Conservation (phyloP, 2,797 vertebrate genomes). For the Parauchenoglanis punctatus region DNA sequence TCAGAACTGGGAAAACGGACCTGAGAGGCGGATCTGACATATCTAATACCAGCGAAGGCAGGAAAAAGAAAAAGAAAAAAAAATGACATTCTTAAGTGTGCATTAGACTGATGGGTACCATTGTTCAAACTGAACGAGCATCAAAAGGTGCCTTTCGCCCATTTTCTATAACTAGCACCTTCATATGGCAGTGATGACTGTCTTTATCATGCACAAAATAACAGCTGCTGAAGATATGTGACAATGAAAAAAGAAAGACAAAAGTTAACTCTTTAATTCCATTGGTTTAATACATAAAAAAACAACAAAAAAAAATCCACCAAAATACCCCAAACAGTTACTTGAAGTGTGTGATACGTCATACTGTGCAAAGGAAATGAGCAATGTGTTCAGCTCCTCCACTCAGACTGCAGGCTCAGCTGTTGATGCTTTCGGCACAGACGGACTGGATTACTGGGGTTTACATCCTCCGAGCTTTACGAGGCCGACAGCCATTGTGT, state of each 20-base stretch:
- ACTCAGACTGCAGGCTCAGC: slow-evolving; percentile 22
- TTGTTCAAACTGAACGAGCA: slow-evolving; percentile 38
- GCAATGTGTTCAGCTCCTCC: slow-evolving; percentile 37
- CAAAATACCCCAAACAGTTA: slow-evolving; percentile 30
- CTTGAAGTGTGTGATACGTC: slow-evolving; percentile 16
- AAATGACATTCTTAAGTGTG: slow-evolving; percentile 11
- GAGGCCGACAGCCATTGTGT: slow-evolving; percentile 95
- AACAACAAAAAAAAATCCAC: slow-evolving; percentile 11
- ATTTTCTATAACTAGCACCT: slow-evolving; percentile 46
- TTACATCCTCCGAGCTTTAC: slow-evolving; percentile 84
- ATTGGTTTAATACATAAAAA: slow-evolving; percentile 27
- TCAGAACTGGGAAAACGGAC: slow-evolving; percentile 39
- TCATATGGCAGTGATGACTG: slow-evolving; percentile 30
- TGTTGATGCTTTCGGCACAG: slow-evolving; percentile 34
- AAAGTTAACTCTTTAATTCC: slow-evolving; percentile 11
- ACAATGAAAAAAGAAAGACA: background rate
- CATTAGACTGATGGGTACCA: slow-evolving; percentile 24
- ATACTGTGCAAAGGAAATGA: slow-evolving; percentile 32
- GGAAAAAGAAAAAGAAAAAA: slow-evolving; percentile 15
- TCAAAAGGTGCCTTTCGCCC: slow-evolving; percentile 31
- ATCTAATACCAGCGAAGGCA: slow-evolving; percentile 37
- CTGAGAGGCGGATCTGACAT: slow-evolving; percentile 45
- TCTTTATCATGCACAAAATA: slow-evolving; percentile 18
- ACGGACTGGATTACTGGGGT: slow-evolving; percentile 39
- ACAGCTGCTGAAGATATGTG: slow-evolving; percentile 2